Evolutionary conservation across 1,140 invertebrate genomes (phyloP), one percentile per base, ranked within the genome.

Genomic region (Saxidomus purpurata): DNA sequence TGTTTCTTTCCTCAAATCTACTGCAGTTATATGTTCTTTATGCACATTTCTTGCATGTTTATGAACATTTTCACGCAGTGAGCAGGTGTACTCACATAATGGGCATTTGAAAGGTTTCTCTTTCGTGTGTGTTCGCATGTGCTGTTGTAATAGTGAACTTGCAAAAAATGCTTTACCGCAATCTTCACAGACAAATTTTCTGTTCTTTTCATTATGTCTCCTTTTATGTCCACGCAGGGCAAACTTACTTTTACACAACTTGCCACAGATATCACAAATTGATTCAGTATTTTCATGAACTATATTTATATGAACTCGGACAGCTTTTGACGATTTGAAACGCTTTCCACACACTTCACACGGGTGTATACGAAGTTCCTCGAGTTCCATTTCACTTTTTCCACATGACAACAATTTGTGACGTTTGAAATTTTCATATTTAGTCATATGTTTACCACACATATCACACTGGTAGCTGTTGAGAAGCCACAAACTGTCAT

Each of bases 81-180:
- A 36, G 15, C 49, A 79, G 1, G 25, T 52, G 34, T 79, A 55
- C 15, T 55, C 36, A 55, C 76, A 79, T 25, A 79, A 4, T 4
- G 76, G 47, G 31, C 76, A 79, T 79, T 79, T 79, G 17, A 31
- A 79, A 9, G 76, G 76, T 36, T 79, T 79, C 47, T 79, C 76
- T 38, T 79, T 79, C 15, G 76, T 79, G 55, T 79, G 76, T 0
- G 31, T 36, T 1, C 76, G 43, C 17, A 52, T 55, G 28, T 79
- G 76, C 28, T 79, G 47, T 55, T 15, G 55, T 36, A 79, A 38
- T 4, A 79, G 22, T 6, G 49, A 31, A 38, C 28, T 38, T 17
- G n/a, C 49, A 36, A 79, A 79, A 25, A 79, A 79, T 8, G 40
- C 47, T 55, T 79, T 79, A 17, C 76, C 76, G 55, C 76, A 79